These are phyloP conservation scores for Chrysolina haemoptera DNA, from an alignment of 2,888 invertebrate genomes.

Conservation along the genomic window DNA sequence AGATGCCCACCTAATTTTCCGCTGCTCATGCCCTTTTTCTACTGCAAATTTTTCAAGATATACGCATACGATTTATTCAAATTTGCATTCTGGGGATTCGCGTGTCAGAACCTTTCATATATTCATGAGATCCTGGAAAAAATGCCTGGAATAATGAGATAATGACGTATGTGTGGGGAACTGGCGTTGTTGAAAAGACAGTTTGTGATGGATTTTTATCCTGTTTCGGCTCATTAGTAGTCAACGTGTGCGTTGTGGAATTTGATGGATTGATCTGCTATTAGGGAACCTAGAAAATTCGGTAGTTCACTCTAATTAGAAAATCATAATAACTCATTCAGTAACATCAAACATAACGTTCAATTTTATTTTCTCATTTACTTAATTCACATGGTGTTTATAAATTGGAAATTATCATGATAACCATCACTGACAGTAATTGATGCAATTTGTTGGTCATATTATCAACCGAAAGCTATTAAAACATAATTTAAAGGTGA, in stretches of 20 bases:
- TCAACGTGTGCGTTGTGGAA: not conserved
- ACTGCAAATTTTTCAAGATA: conserved; percentile 36
- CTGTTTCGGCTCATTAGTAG: not conserved
- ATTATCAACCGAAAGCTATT: no score
- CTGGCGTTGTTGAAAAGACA: not conserved
- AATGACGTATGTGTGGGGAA: conserved; percentile 11
- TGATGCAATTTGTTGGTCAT: no score
- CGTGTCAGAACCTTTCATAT: conserved; percentile 35
- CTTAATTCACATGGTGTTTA: not conserved
- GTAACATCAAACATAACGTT: not conserved
- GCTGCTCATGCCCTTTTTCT: conserved; percentile 31
- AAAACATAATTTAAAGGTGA: no score
- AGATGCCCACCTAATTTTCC: conserved; percentile 36
- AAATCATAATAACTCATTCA: no score
- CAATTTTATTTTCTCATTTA: not conserved
- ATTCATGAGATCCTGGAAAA: conserved; percentile 38
- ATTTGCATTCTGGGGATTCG: conserved; percentile 41
- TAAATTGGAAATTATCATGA: no score
- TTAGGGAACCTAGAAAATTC: not conserved
- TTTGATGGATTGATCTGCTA: not conserved
- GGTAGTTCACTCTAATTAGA: not conserved
- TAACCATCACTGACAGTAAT: no score
- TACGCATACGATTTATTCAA: conserved; percentile 42
- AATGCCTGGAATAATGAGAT: conserved; percentile 30
- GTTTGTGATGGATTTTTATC: conserved; percentile 12